These are phyloP conservation scores for Drosophila helvetica DNA, from an alignment of 2,888 invertebrate species.

Conservation along the genomic window DNA sequence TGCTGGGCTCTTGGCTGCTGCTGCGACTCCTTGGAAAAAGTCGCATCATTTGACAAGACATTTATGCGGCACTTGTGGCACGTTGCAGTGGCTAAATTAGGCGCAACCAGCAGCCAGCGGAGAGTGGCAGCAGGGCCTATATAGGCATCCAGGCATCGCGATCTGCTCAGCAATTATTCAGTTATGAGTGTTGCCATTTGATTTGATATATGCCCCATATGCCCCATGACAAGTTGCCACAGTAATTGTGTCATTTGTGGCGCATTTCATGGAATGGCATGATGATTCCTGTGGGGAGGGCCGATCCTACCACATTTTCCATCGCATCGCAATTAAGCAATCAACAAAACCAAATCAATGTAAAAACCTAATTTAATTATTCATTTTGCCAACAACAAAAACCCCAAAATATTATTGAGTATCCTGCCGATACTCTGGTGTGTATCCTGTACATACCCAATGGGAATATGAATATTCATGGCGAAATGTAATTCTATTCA, in stretches of 20 bases:
- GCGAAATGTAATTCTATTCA: constrained; percentile 11
- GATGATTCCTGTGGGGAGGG: constrained; percentile 9
- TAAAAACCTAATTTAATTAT: constrained; percentile 31
- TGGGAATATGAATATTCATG: constrained; percentile 2
- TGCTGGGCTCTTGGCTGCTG: constrained; percentile 48
- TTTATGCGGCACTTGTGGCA: constrained; percentile 78
- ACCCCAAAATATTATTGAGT: neutral
- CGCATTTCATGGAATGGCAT: constrained; percentile 23
- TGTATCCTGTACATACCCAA: neutral
- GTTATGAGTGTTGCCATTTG: constrained; percentile 65
- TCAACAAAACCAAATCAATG: constrained; percentile 10
- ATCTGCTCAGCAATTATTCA: constrained; percentile 61
- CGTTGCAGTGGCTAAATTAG: constrained; percentile 75
- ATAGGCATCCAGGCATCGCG: neutral
- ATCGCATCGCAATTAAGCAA: constrained; percentile 20
- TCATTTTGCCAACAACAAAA: constrained; percentile 25
- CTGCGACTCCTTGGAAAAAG: constrained; percentile 56
- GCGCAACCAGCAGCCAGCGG: constrained; percentile 67
- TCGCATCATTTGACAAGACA: constrained; percentile 79
- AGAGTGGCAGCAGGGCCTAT: constrained; percentile 44
- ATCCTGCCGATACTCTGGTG: neutral
- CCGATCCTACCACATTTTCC: constrained; percentile 9
- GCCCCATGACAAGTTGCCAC: constrained; percentile 46
- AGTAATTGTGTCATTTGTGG: constrained; percentile 47
- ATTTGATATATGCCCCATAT: constrained; percentile 60